Conservation (phyloP, 2,888 invertebrate species). For the Drosophila ustulata region DNA sequence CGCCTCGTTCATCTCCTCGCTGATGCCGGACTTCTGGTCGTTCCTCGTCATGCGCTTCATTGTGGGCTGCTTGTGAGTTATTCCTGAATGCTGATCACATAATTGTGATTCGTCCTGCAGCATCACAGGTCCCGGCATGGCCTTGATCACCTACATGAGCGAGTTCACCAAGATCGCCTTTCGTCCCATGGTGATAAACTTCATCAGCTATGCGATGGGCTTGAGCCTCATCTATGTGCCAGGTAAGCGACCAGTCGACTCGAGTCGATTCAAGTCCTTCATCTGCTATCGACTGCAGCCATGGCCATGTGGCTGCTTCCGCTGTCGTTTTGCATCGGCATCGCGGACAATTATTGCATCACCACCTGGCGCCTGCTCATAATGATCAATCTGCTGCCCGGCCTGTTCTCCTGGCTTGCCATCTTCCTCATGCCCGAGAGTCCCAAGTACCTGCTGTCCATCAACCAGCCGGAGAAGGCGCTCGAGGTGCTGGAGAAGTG, state of each 20-base stretch:
- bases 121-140: constrained; percentile 29
- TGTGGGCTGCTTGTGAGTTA: constrained; percentile 40
- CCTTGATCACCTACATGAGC: constrained; percentile 37
- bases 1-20: constrained; percentile 25
- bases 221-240: constrained; percentile 44
- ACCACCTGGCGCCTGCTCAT: constrained; percentile 41
- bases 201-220: constrained; percentile 26
- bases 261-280: too few relatives aligned
- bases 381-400: constrained; percentile 32
- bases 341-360: constrained; percentile 7
- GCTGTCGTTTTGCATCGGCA: background rate
- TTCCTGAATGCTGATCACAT: background rate
- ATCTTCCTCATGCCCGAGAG: constrained; percentile 43
- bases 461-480: constrained; percentile 21
- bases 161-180: constrained; percentile 40
- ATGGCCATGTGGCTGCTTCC: constrained; percentile 21
- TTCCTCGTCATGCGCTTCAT: constrained; percentile 38
- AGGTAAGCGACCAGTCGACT: constrained; percentile 29
- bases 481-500: constrained; percentile 28
- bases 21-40: constrained; percentile 49
- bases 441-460: constrained; percentile 44
- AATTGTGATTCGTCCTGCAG: constrained; percentile 14
- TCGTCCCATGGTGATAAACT: constrained; percentile 29
- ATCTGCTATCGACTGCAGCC: constrained; percentile 8
- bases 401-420: constrained; percentile 22